Evolutionary conservation across 2,797 vertebrate genomes (phyloP).

Genomic region (Brotula barbata): DNA sequence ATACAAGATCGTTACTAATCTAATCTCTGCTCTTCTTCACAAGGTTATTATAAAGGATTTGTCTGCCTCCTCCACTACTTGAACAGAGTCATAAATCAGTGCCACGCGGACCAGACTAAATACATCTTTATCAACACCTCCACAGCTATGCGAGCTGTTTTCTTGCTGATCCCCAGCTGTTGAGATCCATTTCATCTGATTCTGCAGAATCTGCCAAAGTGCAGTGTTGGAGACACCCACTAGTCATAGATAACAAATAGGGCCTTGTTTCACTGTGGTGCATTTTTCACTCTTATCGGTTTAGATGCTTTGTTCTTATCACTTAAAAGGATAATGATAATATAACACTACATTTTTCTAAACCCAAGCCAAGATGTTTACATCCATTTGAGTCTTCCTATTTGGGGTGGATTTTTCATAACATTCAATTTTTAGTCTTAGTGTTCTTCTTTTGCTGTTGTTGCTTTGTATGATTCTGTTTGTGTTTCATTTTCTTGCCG

Average conservation of each 20-base stretch:
- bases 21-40: too few species aligned
- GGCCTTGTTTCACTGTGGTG: constrained; percentile 33
- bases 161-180: too few species aligned
- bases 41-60: too few species aligned
- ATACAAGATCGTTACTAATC: too few species aligned
- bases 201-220: too few species aligned
- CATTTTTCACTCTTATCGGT: constrained; percentile 34
- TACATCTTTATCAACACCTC: constrained; percentile 20
- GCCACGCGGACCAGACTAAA: too few species aligned
- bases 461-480: too few species aligned
- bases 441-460: constrained; percentile 5
- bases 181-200: constrained; percentile 23
- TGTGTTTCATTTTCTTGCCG: too few species aligned
- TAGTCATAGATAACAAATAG: constrained; percentile 39
- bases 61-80: too few species aligned
- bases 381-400: constrained; percentile 20
- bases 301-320: constrained; percentile 6
- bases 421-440: too few species aligned
- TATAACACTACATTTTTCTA: constrained; percentile 12
- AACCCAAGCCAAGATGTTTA: constrained; percentile 28
- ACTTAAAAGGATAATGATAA: constrained; percentile 2
- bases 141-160: too few species aligned
- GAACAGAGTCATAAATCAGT: constrained; percentile 2
- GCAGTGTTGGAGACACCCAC: constrained; percentile 29
- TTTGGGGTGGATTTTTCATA: too few species aligned